Percentiles rank a stretch among this genome's conserved stretches.
These are phyloP conservation scores for Ennomos quercinarius DNA, from an alignment of 2,888 invertebrate species.

Conservation along the genomic window DNA sequence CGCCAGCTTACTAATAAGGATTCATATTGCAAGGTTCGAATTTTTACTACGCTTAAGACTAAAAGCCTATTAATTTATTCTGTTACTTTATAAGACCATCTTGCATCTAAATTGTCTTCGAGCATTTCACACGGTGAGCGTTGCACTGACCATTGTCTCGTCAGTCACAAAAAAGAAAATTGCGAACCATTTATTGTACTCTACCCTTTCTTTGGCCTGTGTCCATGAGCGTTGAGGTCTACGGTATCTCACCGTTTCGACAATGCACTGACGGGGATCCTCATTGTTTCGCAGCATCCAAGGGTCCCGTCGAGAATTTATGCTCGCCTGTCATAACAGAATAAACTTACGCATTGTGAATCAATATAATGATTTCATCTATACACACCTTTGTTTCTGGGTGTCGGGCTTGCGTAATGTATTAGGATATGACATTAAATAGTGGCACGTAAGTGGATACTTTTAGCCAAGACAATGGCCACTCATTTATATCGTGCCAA, in stretches of 20 bases:
- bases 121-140: conserved; percentile 76
- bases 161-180: conserved; percentile 74
- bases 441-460: conserved; percentile 65
- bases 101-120: conserved; percentile 51
- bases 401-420: conserved; percentile 76
- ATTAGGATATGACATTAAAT: conserved; percentile 72
- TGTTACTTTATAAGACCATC: conserved; percentile 52
- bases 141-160: conserved; percentile 76
- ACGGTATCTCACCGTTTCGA: conserved; percentile 76
- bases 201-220: conserved; percentile 71
- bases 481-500: conserved; percentile 62
- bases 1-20: too few relatives aligned
- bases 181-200: conserved; percentile 68
- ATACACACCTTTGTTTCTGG: conserved; percentile 77
- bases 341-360: conserved; percentile 84
- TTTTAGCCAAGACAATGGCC: conserved; percentile 67
- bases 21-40: too few relatives aligned
- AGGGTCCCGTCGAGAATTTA: conserved; percentile 80
- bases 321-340: conserved; percentile 84
- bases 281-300: conserved; percentile 82
- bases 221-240: conserved; percentile 72
- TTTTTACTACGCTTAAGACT: too few relatives aligned
- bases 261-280: conserved; percentile 68
- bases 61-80: conserved; percentile 51
- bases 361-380: conserved; percentile 82